Percentiles rank a stretch among this genome's conserved stretches.
These are phyloP conservation scores for Biston stratarius DNA, from an alignment of 2,888 invertebrate species.

Conservation along the genomic window DNA sequence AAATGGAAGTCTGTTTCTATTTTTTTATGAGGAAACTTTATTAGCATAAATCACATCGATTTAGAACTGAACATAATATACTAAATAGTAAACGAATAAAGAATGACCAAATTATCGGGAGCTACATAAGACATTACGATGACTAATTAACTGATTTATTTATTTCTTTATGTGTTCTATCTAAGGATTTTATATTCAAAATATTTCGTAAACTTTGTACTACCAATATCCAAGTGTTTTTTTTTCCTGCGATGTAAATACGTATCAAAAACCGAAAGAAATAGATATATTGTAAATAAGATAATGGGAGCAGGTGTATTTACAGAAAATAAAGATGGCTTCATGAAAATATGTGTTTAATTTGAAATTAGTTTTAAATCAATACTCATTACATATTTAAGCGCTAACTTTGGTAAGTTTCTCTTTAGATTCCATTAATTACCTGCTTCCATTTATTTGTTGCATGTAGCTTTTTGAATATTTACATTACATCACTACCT, in stretches of 20 bases:
- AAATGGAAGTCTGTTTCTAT: too few species aligned
- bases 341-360: constrained; percentile 35
- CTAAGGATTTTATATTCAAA: too few species aligned
- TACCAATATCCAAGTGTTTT: not conserved
- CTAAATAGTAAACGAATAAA: too few species aligned
- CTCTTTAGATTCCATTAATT: constrained; percentile 21
- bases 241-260: not conserved
- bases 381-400: not conserved
- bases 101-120: too few species aligned
- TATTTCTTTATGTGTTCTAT: too few species aligned
- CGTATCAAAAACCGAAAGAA: not conserved
- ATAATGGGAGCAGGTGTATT: constrained; percentile 51
- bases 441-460: constrained; percentile 77
- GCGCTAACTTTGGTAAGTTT: constrained; percentile 20
- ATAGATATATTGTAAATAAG: constrained; percentile 33
- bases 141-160: too few species aligned
- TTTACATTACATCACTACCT: constrained; percentile 39
- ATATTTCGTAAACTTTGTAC: not conserved
- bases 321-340: constrained; percentile 41
- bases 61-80: too few species aligned
- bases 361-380: constrained; percentile 24
- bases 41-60: too few species aligned
- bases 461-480: constrained; percentile 47
- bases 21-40: too few species aligned
- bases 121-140: too few species aligned